Evolutionary conservation across 2,888 invertebrate species (phyloP).

Genomic region (Cotesia congregata): DNA sequence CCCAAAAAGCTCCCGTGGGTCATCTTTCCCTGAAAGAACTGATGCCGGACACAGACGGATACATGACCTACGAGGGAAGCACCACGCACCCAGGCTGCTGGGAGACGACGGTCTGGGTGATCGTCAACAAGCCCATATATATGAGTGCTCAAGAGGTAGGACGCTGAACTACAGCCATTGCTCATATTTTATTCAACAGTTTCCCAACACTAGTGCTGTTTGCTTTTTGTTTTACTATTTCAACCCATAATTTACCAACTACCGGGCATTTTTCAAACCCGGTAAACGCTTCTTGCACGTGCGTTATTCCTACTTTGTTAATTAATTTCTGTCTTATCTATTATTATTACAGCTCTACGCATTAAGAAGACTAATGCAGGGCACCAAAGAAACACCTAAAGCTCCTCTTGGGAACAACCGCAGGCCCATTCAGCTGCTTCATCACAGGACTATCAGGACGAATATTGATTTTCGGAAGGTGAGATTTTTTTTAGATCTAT

Average conservation of each 20-base stretch:
- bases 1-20: constrained; percentile 85
- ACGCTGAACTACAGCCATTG: constrained; percentile 43
- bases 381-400: constrained; percentile 86
- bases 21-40: constrained; percentile 88
- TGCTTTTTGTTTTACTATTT: not conserved
- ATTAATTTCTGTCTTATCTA: constrained; percentile 1
- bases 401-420: constrained; percentile 95
- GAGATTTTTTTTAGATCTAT: constrained; percentile 33
- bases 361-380: constrained; percentile 90
- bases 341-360: constrained; percentile 78
- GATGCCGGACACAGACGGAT: constrained; percentile 92
- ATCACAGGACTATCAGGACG: constrained; percentile 94
- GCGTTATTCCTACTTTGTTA: not conserved
- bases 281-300: not conserved
- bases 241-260: not conserved
- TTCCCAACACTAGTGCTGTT: not conserved
- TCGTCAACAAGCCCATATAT: constrained; percentile 97
- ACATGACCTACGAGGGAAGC: constrained; percentile 98
- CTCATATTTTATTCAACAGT: constrained; percentile 22
- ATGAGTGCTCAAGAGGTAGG: constrained; percentile 93
- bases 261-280: constrained; percentile 1
- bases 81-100: constrained; percentile 98
- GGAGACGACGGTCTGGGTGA: constrained; percentile 99
- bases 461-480: constrained; percentile 94
- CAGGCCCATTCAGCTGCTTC: constrained; percentile 91